A percentile compares a stretch with the other conserved stretches of the same genome.
Conservation (phyloP, 2,797 vertebrate species). For the Helicolenus hilgendorfi region DNA sequence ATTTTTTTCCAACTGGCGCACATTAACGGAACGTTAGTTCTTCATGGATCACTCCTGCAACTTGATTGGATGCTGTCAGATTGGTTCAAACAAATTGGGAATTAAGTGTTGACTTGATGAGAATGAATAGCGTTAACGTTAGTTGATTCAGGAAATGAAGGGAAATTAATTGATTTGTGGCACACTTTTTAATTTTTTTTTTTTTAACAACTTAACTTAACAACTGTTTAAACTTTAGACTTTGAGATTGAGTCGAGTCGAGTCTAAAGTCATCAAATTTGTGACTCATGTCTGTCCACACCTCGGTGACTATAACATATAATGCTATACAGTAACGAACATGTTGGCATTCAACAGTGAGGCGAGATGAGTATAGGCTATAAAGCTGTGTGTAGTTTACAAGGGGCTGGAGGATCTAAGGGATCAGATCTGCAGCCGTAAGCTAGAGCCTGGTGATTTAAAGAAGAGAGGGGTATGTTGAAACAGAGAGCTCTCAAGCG, state of each 20-base stretch:
- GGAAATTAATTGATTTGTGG: neutral
- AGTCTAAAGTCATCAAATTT: neutral
- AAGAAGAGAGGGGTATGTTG: conserved; percentile 31
- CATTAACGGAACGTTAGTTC: neutral
- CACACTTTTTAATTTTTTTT: neutral
- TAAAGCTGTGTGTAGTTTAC: neutral
- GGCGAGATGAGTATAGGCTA: neutral
- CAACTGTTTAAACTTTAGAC: neutral
- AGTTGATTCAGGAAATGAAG: neutral
- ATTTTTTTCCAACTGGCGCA: neutral
- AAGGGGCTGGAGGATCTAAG: conserved; percentile 11
- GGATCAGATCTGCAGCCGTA: conserved; percentile 43
- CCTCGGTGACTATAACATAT: neutral
- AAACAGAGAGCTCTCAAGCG: conserved; percentile 43
- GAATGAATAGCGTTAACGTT: neutral
- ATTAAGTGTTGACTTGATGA: neutral
- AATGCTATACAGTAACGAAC: neutral
- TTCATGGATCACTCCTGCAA: neutral
- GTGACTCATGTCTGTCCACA: neutral
- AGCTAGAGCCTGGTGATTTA: conserved; percentile 49
- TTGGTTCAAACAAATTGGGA: neutral
- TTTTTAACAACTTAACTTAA: neutral
- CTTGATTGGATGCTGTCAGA: neutral
- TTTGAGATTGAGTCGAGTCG: neutral
- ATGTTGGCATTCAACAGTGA: neutral